These are phyloP conservation scores for Bubalus kerabau DNA, from an alignment of 2,113 vertebrate species.

Conservation along the genomic window DNA sequence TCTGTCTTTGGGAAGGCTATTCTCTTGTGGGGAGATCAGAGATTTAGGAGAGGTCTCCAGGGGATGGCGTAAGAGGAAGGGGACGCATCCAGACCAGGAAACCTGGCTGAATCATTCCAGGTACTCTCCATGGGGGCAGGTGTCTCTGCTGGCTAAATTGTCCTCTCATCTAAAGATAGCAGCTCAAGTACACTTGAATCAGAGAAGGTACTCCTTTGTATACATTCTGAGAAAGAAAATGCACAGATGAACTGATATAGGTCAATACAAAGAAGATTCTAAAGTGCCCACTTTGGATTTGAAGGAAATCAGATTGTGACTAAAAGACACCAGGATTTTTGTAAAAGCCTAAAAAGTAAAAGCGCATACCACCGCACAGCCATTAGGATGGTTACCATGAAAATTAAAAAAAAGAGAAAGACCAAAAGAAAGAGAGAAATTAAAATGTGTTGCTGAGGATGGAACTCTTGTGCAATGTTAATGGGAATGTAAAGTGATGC, in stretches of 20 bases:
- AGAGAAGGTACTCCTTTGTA: background rate
- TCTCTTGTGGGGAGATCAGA: background rate
- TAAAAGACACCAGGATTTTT: background rate
- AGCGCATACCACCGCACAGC: background rate
- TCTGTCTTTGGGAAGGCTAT: background rate
- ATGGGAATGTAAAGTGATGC: background rate
- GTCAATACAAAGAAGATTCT: background rate
- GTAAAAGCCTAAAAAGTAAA: background rate
- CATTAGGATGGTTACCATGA: background rate
- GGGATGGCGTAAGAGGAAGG: background rate
- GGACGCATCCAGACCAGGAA: background rate
- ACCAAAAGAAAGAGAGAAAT: background rate
- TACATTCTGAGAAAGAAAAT: background rate
- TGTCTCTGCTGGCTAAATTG: background rate
- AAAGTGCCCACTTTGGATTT: background rate
- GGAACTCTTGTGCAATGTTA: background rate
- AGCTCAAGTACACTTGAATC: background rate
- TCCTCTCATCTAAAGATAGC: background rate
- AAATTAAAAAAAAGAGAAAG: background rate
- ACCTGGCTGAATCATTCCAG: background rate
- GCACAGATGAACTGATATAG: background rate
- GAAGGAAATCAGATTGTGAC: background rate
- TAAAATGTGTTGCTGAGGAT: background rate
- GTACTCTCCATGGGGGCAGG: background rate
- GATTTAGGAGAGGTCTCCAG: background rate